These are phyloP conservation scores for Numida meleagris DNA, from an alignment of 2,113 vertebrate genomes.

Conservation along the genomic window DNA sequence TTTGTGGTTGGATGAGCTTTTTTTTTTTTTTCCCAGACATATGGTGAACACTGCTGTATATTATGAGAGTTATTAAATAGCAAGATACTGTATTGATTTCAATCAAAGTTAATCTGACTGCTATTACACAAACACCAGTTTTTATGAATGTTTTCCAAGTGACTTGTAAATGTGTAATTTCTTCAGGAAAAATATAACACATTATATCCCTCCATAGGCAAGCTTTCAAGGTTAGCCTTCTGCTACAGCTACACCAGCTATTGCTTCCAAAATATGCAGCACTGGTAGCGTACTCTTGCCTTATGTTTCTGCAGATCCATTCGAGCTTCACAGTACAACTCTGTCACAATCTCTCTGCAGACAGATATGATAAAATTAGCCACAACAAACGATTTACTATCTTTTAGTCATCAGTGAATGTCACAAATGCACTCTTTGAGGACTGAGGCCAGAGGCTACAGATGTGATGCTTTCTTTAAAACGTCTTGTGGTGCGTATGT, in stretches of 20 bases:
- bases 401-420: background rate
- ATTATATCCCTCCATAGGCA: background rate
- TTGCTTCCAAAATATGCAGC: background rate
- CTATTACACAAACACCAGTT: background rate
- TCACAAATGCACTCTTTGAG: background rate
- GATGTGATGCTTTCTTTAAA: background rate
- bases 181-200: too few relatives aligned
- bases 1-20: fast-evolving
- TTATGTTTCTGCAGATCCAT: background rate
- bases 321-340: background rate
- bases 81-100: background rate
- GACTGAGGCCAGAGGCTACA: background rate
- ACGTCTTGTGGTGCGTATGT: background rate
- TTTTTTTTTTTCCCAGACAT: background rate
- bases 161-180: background rate
- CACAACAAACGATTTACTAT: background rate
- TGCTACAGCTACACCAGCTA: background rate
- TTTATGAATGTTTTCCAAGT: background rate
- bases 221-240: conserved; percentile 2
- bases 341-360: background rate
- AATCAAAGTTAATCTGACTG: background rate
- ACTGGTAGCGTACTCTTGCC: background rate
- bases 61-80: background rate
- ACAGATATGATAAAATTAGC: background rate
- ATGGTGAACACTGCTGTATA: background rate